A percentile compares a stretch with the other conserved stretches of the same genome.
Evolutionary conservation across 2,113 vertebrate genomes (phyloP).

Genomic region (Drymodes brunneopygia): DNA sequence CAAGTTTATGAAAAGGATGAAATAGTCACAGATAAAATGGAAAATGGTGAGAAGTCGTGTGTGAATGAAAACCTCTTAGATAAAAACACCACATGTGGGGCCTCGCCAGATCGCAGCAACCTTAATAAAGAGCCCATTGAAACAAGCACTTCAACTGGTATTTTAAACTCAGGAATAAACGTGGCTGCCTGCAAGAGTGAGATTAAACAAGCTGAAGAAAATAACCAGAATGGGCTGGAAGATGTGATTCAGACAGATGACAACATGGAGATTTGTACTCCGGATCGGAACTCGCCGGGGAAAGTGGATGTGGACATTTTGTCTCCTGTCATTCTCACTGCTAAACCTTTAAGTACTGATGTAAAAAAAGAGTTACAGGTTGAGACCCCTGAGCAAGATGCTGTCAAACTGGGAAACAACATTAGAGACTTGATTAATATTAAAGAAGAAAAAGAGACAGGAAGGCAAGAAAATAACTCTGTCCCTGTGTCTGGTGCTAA

Average conservation of each 20-base stretch:
- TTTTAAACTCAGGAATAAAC: constrained; percentile 47
- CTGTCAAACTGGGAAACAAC: not conserved
- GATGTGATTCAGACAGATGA: constrained; percentile 76
- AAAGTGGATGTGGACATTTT: constrained; percentile 58
- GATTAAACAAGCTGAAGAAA: constrained; percentile 39
- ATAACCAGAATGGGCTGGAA: constrained; percentile 9
- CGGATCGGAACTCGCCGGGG: constrained; percentile 74
- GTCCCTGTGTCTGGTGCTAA: not conserved
- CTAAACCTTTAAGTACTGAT: not conserved
- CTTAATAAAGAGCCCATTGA: constrained; percentile 12
- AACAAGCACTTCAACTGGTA: not conserved
- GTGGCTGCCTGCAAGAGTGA: constrained; percentile 2
- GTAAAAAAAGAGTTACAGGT: not conserved
- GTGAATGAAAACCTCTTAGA: not conserved
- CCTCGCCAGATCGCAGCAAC: not conserved
- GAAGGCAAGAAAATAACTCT: constrained; percentile 4
- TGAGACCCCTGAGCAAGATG: constrained; percentile 5
- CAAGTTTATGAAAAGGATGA: constrained; percentile 33
- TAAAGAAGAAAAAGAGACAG: not conserved
- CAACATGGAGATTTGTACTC: constrained; percentile 88
- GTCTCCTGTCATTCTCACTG: constrained; percentile 16
- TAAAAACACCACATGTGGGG: not conserved
- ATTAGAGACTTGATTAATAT: not conserved
- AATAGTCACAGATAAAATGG: not conserved
- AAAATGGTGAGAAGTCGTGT: not conserved